Base-by-base conservation (phyloP, 2,888 invertebrate genomes). In the Kuschelorhynchus macadamiae region DNA sequence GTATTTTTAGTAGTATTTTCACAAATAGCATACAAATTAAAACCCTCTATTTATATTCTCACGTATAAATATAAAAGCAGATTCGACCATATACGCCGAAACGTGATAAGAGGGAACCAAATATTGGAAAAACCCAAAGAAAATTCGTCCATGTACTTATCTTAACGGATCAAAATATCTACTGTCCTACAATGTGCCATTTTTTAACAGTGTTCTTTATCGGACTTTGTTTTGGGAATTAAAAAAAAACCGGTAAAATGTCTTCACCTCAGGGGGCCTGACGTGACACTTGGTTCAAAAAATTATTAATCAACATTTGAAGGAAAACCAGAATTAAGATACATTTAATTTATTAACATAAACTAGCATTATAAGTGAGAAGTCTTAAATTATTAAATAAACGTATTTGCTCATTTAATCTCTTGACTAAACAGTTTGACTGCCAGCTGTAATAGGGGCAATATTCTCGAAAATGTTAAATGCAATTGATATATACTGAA, bases 341-440 rank as follows among this genome's bases (percentile, higher is more conserved):
- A 36, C 52, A 50, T 30, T 42, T 32, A 41, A 50, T 60, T 32
- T 41, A 61, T 61, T 61, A 42, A 30, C 60, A 61, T 61, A 61
- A 61, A 61, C 50, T 61, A 61, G 42, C 60, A 61, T 61, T 42
- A 49, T 50, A 32, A 61, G 33, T 52, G 42, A 61, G 50, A 32
- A 50, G 50, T 32, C 20, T 61, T 61, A 52, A 49, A 49, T 61
- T 61, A 46, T 57, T 57, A 46, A 57, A 60, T 63, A 50, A 47
- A 55, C 50, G 18, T 55, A 53, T 63, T 63, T 63, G 42, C 62
- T 44, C 55, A 62, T 63, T 63, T 63, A 53, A 53, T 63, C 53
- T 33, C 17, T 53, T 63, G 53, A 63, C 30, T 50, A 50, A 61
- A 52, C 52, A 61, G 21, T 52, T 52, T 36, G 4, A 36, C 11